Evolutionary conservation across 2,797 vertebrate genomes (phyloP), one percentile per base, ranked within the genome.

Genomic region (Pseudomugil gertrudae): DNA sequence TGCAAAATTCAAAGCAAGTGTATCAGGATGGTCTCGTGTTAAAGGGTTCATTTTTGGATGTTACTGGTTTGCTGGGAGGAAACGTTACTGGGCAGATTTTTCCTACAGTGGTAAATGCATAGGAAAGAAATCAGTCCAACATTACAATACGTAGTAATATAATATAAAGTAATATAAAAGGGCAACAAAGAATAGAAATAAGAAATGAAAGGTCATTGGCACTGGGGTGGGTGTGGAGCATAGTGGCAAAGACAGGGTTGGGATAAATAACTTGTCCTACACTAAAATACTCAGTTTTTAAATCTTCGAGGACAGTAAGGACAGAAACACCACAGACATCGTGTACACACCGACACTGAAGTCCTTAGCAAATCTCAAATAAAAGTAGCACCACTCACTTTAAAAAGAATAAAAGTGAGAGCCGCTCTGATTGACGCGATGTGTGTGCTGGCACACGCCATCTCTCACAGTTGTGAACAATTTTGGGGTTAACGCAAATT

Each of bases 201-300:
- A 48, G 1, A 86, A 85, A 68, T 68, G 73, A 87, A 89, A 80
- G 81, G 85, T 87, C 64, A 48, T 88, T 91, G 89, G 90, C 89
- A 89, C 86, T 80, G 64, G 87, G 84, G 69, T 59, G 24, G 59
- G 63, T 72, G 59, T 36, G 52, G 54, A 57, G 53, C 53, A 24
- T 33, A 45, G 53, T 4, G 52, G 52, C 3, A 57, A 56, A 33
- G 32, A 45, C 23, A 32, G 67, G 60, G 10, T 19, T 30, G 23
- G 58, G 60, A 48, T 68, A n/a, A 66, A 63, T 57, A 59, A 76
- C 61, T 80, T 59, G 57, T 83, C 74, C 32, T 58, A 79, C 64
- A 63, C 50, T 66, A 63, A 73, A 71, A 36, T 21, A 74, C 73
- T 71, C 70, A 79, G 60, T 47, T 79, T 76, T 13, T 29, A 29